Evolutionary conservation across 2,113 vertebrate species (phyloP).

Genomic region (Aphyosemion australe): DNA sequence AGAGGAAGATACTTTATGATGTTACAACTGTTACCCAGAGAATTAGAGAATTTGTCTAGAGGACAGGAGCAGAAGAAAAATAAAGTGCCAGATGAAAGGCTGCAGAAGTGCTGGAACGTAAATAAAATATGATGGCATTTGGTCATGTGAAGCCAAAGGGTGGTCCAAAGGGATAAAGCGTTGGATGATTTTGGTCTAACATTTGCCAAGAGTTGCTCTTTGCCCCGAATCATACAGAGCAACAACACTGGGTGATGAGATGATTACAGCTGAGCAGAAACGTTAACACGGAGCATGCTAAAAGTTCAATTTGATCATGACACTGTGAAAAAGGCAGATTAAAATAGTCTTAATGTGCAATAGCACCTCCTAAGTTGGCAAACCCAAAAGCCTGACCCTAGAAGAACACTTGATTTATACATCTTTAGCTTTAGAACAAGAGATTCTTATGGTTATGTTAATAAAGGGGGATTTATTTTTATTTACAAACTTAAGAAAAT

Average conservation of each 20-base stretch:
- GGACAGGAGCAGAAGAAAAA: constrained; percentile 26
- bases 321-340: constrained; percentile 19
- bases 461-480: too few species aligned
- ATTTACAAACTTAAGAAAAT: not conserved
- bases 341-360: not conserved
- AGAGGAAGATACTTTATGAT: constrained; percentile 59
- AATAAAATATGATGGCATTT: constrained; percentile 63
- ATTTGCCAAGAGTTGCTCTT: constrained; percentile 58
- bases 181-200: constrained; percentile 39
- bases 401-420: too few species aligned
- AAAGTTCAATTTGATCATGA: constrained; percentile 60
- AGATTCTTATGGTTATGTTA: too few species aligned
- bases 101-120: constrained; percentile 36
- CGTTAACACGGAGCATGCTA: constrained; percentile 35
- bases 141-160: constrained; percentile 50
- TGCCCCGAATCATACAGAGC: constrained; percentile 40
- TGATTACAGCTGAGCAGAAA: constrained; percentile 45
- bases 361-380: not conserved
- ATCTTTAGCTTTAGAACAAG: too few species aligned
- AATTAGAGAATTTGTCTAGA: constrained; percentile 26
- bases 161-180: constrained; percentile 48
- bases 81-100: constrained; percentile 30
- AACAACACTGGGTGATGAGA: constrained; percentile 29
- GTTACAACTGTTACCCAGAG: constrained; percentile 58
- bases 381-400: not conserved